phyloP scores from a whole-genome alignment of 2,888 invertebrate species.

The Dynastes tityus region DNA sequence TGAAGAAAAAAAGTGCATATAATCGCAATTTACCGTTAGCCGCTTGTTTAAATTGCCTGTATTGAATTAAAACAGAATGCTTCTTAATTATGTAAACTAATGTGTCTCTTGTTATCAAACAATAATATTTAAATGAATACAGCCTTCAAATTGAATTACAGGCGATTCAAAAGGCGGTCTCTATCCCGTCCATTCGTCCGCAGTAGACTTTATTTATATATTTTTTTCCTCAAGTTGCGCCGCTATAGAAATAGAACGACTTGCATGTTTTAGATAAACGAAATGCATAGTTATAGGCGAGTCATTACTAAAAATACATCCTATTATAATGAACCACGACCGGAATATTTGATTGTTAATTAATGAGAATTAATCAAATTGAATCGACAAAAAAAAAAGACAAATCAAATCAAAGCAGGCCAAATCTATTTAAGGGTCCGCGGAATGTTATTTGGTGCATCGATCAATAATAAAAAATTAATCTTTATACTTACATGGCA shows the following conservation, averaged over 20 bases:
- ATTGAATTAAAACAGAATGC: slow-evolving; percentile 28
- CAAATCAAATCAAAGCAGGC: background rate
- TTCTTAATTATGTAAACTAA: slow-evolving; percentile 24
- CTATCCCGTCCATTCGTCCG: background rate
- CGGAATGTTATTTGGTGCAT: background rate
- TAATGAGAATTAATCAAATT: background rate
- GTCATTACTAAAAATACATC: slow-evolving; percentile 22
- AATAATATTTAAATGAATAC: slow-evolving; percentile 49
- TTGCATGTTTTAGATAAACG: slow-evolving; percentile 6
- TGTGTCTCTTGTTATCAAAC: slow-evolving; percentile 43
- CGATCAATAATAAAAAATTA: background rate
- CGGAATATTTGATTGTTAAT: background rate
- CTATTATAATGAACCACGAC: background rate
- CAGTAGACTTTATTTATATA: background rate
- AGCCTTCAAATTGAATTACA: slow-evolving; percentile 49
- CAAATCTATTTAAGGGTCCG: background rate
- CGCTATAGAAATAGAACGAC: background rate
- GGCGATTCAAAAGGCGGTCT: slow-evolving; percentile 2
- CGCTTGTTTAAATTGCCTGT: slow-evolving; percentile 9
- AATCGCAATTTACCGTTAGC: background rate
- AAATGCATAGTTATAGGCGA: background rate
- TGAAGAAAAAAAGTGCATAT: slow-evolving; percentile 1
- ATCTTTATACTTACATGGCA: slow-evolving; percentile 29
- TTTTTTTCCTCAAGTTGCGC: background rate
- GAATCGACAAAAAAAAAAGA: background rate